Conservation (phyloP, 2,113 vertebrate species). For the Oreochromis niloticus region DNA sequence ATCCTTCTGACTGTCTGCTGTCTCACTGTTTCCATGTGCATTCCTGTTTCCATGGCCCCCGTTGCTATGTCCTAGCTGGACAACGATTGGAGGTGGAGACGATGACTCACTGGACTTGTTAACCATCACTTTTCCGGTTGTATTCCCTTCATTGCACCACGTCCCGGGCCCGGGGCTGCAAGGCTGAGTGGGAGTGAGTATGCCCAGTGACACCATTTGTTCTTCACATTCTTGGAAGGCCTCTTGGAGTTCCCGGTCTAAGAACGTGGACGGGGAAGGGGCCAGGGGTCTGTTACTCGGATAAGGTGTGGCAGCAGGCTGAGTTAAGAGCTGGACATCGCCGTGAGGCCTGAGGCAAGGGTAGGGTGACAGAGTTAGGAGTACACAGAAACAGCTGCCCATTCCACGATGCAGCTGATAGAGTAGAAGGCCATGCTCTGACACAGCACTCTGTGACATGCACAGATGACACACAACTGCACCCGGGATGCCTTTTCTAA, state of each 20-base stretch:
- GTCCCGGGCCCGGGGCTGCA: not conserved
- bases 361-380: constrained; percentile 57
- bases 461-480: constrained; percentile 28
- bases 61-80: constrained; percentile 43
- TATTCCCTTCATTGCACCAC: not conserved
- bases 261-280: constrained; percentile 13
- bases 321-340: constrained; percentile 25
- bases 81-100: constrained; percentile 25
- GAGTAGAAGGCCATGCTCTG: constrained; percentile 42
- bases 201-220: constrained; percentile 68
- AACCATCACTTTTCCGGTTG: constrained; percentile 24
- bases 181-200: not conserved
- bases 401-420: constrained; percentile 50
- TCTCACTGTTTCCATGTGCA: constrained; percentile 59
- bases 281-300: not conserved
- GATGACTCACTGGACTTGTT: constrained; percentile 50
- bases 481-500: not conserved
- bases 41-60: constrained; percentile 53
- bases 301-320: constrained; percentile 6
- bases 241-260: constrained; percentile 69
- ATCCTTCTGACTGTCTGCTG: constrained; percentile 35
- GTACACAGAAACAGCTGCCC: constrained; percentile 46
- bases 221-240: constrained; percentile 74
- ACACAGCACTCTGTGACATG: constrained; percentile 4
- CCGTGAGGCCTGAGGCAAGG: constrained; percentile 52